Conservation (phyloP, 2,888 invertebrate genomes). For the Penaeus monodon region DNA sequence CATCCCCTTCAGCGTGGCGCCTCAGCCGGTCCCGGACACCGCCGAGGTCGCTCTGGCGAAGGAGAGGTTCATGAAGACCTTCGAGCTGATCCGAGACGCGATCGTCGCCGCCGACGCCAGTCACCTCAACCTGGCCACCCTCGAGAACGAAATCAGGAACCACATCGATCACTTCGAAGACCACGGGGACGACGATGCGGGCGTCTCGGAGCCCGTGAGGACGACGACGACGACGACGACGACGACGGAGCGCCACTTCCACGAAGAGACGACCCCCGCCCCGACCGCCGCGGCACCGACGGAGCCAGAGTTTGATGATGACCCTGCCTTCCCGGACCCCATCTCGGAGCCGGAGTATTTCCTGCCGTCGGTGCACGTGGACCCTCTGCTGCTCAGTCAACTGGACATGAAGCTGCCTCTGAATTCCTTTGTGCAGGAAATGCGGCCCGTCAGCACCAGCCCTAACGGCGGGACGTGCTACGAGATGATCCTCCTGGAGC, state of each 20-base stretch:
- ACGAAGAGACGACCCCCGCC: not conserved
- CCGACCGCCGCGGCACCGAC: not conserved
- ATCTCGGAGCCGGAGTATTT: slow-evolving; percentile 40
- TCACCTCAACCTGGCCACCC: not conserved
- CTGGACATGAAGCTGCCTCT: slow-evolving; percentile 32
- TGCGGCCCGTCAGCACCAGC: slow-evolving; percentile 12
- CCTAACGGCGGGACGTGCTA: slow-evolving; percentile 35
- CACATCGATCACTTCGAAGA: slow-evolving; percentile 4
- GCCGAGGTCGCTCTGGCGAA: slow-evolving; percentile 41
- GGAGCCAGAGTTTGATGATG: not conserved
- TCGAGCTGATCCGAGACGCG: slow-evolving; percentile 29
- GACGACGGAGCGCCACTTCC: not conserved
- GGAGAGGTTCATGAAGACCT: slow-evolving; percentile 27
- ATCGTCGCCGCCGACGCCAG: slow-evolving; percentile 23
- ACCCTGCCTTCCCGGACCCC: slow-evolving; percentile 33
- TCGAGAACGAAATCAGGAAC: slow-evolving; percentile 3
- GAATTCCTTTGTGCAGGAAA: slow-evolving; percentile 36
- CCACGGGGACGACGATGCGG: not conserved
- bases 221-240: not conserved
- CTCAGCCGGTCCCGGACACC: slow-evolving; percentile 49
- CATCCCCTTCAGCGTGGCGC: slow-evolving; percentile 44
- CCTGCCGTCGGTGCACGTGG: slow-evolving; percentile 40
- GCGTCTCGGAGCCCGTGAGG: not conserved
- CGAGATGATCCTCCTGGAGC: slow-evolving; percentile 48
- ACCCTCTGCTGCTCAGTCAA: slow-evolving; percentile 9